These are phyloP conservation scores for Steromphala cineraria DNA, from an alignment of 2,888 invertebrate species.

Conservation along the genomic window DNA sequence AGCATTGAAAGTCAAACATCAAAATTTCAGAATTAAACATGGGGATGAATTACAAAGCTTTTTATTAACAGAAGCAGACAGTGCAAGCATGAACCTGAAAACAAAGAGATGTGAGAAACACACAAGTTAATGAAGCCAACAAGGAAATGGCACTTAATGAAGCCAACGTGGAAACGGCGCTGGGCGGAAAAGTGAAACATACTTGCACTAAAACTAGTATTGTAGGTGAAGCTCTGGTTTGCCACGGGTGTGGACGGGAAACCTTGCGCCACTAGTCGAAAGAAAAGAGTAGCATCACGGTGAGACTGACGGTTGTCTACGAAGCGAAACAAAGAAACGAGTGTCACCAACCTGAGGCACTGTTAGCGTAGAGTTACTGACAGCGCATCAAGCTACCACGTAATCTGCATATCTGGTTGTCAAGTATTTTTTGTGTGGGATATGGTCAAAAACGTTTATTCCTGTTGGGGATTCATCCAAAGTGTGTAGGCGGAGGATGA, in stretches of 20 bases:
- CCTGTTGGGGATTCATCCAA: too few species aligned
- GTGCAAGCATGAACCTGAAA: background rate
- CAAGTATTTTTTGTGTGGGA: too few species aligned
- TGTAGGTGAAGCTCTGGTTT: constrained; percentile 36
- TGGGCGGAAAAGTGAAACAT: background rate
- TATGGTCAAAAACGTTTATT: too few species aligned
- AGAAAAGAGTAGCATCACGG: constrained; percentile 58
- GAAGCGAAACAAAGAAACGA: constrained; percentile 39
- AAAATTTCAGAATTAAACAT: background rate
- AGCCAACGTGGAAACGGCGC: background rate
- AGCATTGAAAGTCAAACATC: too few species aligned
- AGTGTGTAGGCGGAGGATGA: too few species aligned
- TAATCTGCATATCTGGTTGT: background rate
- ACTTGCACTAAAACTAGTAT: constrained; percentile 11
- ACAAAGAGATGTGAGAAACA: background rate
- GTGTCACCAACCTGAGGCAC: constrained; percentile 8
- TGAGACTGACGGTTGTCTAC: constrained; percentile 48
- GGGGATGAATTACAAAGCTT: background rate
- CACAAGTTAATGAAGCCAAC: background rate
- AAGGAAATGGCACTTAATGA: background rate
- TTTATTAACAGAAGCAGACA: background rate
- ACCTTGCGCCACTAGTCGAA: constrained; percentile 54
- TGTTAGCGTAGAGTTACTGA: background rate
- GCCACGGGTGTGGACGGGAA: constrained; percentile 37
- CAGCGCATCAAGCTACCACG: background rate